A percentile compares a stretch with the other conserved stretches of the same genome.
Evolutionary conservation across 2,888 invertebrate species (phyloP).

Genomic region (Oeneis ivallda): DNA sequence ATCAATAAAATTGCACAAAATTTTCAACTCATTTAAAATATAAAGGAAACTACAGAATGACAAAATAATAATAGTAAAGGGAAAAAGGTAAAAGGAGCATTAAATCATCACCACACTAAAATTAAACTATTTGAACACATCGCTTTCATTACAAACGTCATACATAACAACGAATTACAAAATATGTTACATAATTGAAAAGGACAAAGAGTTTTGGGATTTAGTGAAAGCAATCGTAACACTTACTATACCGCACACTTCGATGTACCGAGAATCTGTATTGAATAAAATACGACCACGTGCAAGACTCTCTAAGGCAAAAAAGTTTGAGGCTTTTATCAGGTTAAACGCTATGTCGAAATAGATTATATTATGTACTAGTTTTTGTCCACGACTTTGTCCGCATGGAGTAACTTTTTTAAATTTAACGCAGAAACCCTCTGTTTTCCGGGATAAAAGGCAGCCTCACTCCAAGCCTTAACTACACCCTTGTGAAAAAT

Average conservation of each 20-base stretch:
- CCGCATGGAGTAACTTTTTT: not conserved
- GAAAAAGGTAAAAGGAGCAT: slow-evolving; percentile 3
- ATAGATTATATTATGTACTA: slow-evolving; percentile 7
- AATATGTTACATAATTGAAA: slow-evolving; percentile 14
- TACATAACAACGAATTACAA: slow-evolving; percentile 7
- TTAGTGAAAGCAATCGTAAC: slow-evolving; percentile 16
- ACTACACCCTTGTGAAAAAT: too few species aligned
- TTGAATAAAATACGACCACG: slow-evolving; percentile 15
- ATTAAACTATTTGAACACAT: slow-evolving; percentile 4
- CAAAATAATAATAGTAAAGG: too few species aligned
- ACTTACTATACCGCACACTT: not conserved
- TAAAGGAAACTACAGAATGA: too few species aligned
- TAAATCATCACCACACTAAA: not conserved
- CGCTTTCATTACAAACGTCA: slow-evolving; percentile 6
- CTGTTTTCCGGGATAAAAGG: too few species aligned
- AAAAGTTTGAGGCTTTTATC: not conserved
- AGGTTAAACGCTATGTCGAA: not conserved
- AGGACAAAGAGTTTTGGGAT: slow-evolving; percentile 19
- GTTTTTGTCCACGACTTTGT: not conserved
- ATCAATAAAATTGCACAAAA: too few species aligned
- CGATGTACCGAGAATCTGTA: slow-evolving; percentile 2
- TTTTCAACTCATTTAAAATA: too few species aligned
- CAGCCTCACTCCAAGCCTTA: too few species aligned
- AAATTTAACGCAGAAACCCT: too few species aligned
- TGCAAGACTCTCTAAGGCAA: not conserved